phyloP scores from a whole-genome alignment of 2,113 vertebrate genomes.

The Cottus gobio region DNA sequence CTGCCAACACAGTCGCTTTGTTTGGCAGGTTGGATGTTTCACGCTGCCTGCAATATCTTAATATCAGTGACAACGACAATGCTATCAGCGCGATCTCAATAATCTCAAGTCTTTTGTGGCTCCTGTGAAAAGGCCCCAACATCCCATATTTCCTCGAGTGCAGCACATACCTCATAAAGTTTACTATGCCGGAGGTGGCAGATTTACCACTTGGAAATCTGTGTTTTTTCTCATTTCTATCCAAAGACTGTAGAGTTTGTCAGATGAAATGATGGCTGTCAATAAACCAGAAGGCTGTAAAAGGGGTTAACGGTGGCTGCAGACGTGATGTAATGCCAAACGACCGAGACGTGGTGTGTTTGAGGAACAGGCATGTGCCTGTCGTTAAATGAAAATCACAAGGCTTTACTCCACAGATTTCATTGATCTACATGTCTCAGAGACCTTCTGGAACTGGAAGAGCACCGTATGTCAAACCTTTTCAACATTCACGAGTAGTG shows the following conservation, averaged over 20 bases:
- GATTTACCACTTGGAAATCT: background rate
- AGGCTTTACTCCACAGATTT: background rate
- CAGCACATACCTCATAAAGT: too few species aligned
- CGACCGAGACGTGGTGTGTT: background rate
- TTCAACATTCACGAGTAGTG: background rate
- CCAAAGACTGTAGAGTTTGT: background rate
- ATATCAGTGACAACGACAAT: constrained; percentile 61
- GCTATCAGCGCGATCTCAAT: constrained; percentile 70
- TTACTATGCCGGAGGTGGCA: background rate
- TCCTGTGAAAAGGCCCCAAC: constrained; percentile 64
- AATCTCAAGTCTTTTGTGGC: constrained; percentile 71
- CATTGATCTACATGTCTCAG: background rate
- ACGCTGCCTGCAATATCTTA: constrained; percentile 59
- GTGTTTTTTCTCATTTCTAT: background rate
- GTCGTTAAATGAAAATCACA: background rate
- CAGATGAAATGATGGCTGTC: background rate
- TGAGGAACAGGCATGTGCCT: background rate
- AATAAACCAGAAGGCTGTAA: background rate
- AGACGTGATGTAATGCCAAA: background rate
- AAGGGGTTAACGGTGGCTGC: background rate
- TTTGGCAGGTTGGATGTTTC: constrained; percentile 61
- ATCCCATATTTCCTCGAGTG: constrained; percentile 24
- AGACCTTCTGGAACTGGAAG: background rate
- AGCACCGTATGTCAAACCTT: background rate
- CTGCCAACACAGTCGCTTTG: constrained; percentile 53